These are phyloP conservation scores for Eulemur rubriventer DNA, from an alignment of 2,797 vertebrate species.

Conservation along the genomic window DNA sequence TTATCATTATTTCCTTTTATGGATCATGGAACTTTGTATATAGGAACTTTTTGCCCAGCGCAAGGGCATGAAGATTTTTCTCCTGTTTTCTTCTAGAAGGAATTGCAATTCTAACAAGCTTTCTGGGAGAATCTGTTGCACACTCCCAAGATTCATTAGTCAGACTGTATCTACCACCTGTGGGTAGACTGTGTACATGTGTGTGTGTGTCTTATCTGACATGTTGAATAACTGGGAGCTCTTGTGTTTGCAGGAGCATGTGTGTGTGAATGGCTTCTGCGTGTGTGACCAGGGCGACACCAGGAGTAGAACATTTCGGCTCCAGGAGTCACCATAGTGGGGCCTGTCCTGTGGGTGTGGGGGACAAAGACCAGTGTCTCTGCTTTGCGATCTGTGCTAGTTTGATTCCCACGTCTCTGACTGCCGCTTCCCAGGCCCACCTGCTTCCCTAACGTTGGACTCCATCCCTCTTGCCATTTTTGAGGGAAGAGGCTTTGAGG, in stretches of 20 bases:
- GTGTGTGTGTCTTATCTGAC: neutral
- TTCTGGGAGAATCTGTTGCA: neutral
- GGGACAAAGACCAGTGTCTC: neutral
- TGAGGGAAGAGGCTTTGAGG: neutral
- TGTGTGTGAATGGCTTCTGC: neutral
- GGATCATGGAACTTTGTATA: neutral
- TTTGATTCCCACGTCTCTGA: neutral
- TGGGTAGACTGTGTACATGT: neutral
- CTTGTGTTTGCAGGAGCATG: neutral
- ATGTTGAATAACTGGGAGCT: neutral
- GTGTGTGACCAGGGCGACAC: neutral
- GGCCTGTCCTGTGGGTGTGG: neutral
- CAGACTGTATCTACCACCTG: neutral
- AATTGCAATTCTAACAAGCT: neutral
- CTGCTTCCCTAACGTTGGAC: neutral
- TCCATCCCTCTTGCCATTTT: neutral
- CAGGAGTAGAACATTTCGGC: neutral
- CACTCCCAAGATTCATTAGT: neutral
- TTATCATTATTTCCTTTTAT: conserved; percentile 7
- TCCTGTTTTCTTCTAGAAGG: conserved; percentile 25
- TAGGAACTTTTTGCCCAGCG: neutral
- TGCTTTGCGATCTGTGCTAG: neutral
- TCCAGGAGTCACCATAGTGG: neutral
- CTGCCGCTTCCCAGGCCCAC: neutral
- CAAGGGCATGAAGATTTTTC: neutral